These are phyloP conservation scores for Cryptops parisi DNA, from an alignment of 2,888 invertebrate genomes.

Conservation along the genomic window DNA sequence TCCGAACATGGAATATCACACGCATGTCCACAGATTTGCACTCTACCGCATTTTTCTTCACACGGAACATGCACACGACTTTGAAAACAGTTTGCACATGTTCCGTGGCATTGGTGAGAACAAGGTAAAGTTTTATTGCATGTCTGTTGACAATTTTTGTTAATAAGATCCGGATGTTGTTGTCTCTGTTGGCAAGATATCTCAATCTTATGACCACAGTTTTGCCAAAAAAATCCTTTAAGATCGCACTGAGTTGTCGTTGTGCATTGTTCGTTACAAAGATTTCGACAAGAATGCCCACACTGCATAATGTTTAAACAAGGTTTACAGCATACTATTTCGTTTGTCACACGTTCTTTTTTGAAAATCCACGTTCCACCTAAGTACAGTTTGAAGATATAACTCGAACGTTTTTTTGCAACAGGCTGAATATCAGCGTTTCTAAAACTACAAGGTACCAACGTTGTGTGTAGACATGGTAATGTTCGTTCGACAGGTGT, in stretches of 20 bases:
- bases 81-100: slow-evolving; percentile 29
- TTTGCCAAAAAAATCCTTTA: not conserved
- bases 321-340: not conserved
- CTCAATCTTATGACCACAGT: too few relatives aligned
- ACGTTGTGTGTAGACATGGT: too few relatives aligned
- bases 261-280: not conserved
- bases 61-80: slow-evolving; percentile 31
- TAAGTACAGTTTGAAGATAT: too few relatives aligned
- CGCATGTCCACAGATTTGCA: slow-evolving; percentile 30
- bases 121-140: slow-evolving; percentile 20
- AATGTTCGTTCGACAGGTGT: not conserved
- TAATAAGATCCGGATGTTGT: too few relatives aligned
- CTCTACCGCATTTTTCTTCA: slow-evolving; percentile 25
- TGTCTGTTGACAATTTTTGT: slow-evolving; percentile 20
- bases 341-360: too few relatives aligned
- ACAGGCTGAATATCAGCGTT: too few relatives aligned
- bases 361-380: too few relatives aligned
- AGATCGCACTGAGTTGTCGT: not conserved
- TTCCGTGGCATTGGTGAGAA: slow-evolving; percentile 27
- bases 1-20: slow-evolving; percentile 29
- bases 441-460: too few relatives aligned
- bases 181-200: too few relatives aligned
- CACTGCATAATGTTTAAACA: not conserved
- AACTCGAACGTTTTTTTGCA: too few relatives aligned
- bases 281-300: not conserved